Evolutionary conservation across 2,888 invertebrate genomes (phyloP), one percentile per base, ranked within the genome.

Genomic region (Onthophagus sagittarius): DNA sequence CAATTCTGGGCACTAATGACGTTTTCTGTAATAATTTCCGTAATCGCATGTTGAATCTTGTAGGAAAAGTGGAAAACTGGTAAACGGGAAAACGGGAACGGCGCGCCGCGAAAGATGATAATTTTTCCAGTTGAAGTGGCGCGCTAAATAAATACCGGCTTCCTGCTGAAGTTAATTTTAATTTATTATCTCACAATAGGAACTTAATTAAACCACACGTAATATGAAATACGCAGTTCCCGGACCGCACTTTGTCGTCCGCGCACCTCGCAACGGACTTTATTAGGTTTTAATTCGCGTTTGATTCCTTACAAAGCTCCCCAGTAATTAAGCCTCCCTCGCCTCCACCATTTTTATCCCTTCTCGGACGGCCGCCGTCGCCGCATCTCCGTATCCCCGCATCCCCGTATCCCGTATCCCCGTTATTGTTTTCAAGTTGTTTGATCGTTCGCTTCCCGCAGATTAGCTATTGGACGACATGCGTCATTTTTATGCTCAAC

Each of bases 401-500:
- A n/a, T 6, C 32, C 31, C 9, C 7, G 39, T 7, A 53, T 53
- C 39, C 9, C 7, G 39, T 7, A 53, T 53, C 39, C 4, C 39
- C 39, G 39, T 62, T 71, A 71, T 64, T 71, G 31, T 71, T 64
- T 63, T 13, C 32, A 33, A 65, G 71, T 71, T 65, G 65, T 71
- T 71, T 63, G 64, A 64, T 71, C 15, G 63, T 63, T 71, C 73
- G 72, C 71, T 75, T 23, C 69, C 33, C 64, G 5, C 62, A 71
- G 64, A 71, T 72, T 73, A 71, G 33, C 67, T 70, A 72, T 75
- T 76, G 72, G 69, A 67, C 70, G 73, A 75, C 73, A 73, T 75
- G 74, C 75, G 74, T 77, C 75, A 77, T 74, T 76, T 77, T 77
- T 77, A 76, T 74, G 76, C 75, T 75, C 69, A 76, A 73, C 72